A percentile compares a stretch with the other conserved stretches of the same genome.
These are phyloP conservation scores for Lasius platythorax DNA, from an alignment of 2,888 invertebrate genomes.

Conservation along the genomic window DNA sequence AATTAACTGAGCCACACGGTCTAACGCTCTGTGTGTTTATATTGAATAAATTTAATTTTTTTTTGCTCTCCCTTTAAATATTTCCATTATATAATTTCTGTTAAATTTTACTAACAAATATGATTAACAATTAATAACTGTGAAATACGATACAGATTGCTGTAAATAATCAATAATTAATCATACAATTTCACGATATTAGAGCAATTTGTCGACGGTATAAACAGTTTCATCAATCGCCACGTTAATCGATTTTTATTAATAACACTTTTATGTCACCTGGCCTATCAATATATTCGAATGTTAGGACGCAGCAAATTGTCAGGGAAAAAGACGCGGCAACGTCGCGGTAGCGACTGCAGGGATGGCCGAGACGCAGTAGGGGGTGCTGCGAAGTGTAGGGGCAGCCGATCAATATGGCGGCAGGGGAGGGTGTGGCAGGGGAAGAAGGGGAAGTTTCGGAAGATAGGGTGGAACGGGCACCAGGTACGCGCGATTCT, in stretches of 20 bases:
- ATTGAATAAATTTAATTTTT: conserved; percentile 26
- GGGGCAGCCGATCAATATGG: conserved; percentile 83
- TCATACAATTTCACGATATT: background rate
- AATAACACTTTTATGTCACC: background rate
- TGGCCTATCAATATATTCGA: background rate
- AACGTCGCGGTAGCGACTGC: conserved; percentile 73
- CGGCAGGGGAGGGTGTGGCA: conserved; percentile 80
- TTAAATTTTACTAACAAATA: background rate
- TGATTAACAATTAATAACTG: conserved; percentile 10
- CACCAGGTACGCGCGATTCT: conserved; percentile 69
- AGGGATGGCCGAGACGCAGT: conserved; percentile 67
- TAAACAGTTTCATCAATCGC: background rate
- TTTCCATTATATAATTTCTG: background rate
- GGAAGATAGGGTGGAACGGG: conserved; percentile 57
- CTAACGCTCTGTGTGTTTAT: background rate
- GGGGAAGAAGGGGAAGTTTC: conserved; percentile 54
- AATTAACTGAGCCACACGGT: background rate
- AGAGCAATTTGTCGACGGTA: background rate
- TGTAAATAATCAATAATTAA: background rate
- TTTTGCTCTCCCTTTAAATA: background rate
- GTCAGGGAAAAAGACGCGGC: conserved; percentile 78
- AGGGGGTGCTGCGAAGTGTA: conserved; percentile 68
- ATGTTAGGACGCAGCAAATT: conserved; percentile 61
- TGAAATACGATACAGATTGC: background rate
- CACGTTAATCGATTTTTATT: background rate